Conservation (phyloP, 2,113 vertebrate genomes). For the Tachysurus vachellii region DNA sequence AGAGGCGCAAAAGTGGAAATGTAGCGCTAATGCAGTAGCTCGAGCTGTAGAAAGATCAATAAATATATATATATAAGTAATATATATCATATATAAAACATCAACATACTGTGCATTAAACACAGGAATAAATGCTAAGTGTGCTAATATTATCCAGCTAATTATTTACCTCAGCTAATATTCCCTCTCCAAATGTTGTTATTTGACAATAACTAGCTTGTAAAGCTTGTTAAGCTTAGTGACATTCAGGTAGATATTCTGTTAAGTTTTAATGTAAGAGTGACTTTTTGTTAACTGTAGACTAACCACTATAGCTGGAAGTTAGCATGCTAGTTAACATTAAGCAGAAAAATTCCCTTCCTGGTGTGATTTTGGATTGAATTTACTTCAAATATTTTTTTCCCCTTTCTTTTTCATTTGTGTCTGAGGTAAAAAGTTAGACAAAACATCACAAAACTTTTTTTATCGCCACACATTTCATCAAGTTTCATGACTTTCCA, state of each 20-base stretch:
- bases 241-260: background rate
- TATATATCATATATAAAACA: background rate
- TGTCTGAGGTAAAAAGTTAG: no score
- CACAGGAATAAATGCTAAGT: background rate
- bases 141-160: background rate
- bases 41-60: background rate
- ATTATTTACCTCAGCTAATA: background rate
- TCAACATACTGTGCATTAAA: background rate
- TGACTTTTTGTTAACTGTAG: background rate
- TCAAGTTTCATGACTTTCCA: background rate
- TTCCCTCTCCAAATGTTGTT: background rate
- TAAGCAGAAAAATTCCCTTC: background rate
- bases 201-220: background rate
- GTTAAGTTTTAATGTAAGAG: background rate
- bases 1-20: background rate
- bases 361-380: background rate
- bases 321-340: background rate
- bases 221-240: background rate
- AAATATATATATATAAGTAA: background rate
- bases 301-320: background rate
- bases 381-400: no score
- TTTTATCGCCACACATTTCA: background rate
- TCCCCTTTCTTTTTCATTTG: background rate
- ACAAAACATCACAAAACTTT: background rate
- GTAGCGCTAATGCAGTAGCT: background rate